Evolutionary conservation across 92 coral and sea anemone species (phyloP), one percentile per base, ranked within the genome.

Genomic region (Metridium senile): DNA sequence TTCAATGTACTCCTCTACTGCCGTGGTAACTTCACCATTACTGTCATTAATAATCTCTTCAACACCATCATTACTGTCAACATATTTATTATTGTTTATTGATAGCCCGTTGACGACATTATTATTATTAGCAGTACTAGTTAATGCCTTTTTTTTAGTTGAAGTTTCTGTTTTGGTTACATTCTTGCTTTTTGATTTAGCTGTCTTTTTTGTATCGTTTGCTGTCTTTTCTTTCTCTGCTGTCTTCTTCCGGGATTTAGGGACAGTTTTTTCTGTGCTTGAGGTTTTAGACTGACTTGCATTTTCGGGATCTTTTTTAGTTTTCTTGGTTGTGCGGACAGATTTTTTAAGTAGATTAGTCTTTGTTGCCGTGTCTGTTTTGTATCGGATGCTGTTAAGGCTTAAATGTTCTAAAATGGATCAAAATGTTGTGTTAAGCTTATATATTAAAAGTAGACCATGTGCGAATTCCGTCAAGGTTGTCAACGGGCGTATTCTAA

Each of bases 291-390:
- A 10, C 61, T 2, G 33, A 26, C 33, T 59, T 23, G 66, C 69
- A 63, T 63, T 63, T 63, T 63, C 69, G n/a, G 18, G 31, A 10
- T 59, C 18, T 26, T 63, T 63, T 28, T 28, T 63, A 11, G 69
- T 21, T 20, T 26, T 29, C 27, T 63, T 63, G 23, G 1, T 31
- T 29, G n/a, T 63, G n/a, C 45, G 69, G 6, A 22, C 11, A 26
- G 45, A 11, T 28, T 63, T 35, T 18, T 63, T 63, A 16, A 28
- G 43, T 6, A 63, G 45, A 30, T 13, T 8, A 2, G 65, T 26
- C 8, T 59, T 6, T 22, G 65, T 59, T 22, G 22, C 22, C 1
- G n/a, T 28, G n/a, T 3, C 22, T 63, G 69, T 28, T 16, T 28
- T 63, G 10, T 4, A 63, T 63, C 45, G 29, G 26, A 35, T 63